Conservation (phyloP, 1,140 invertebrate species). For the Bombyx mori region ASM3026992v2 NC_085118.1:8793001-8793500, state of each 20-base stretch:
- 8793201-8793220: slow-evolving; percentile 58
- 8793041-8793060: too few relatives aligned
- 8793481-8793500: too few relatives aligned
- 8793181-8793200: slow-evolving; percentile 46
- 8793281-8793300: slow-evolving; percentile 68
- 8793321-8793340: slow-evolving; percentile 66
- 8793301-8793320: slow-evolving; percentile 60
- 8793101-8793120: too few relatives aligned
- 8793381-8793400: background rate
- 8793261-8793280: slow-evolving; percentile 62
- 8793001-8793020: too few relatives aligned
- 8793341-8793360: slow-evolving; percentile 56
- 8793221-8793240: slow-evolving; percentile 59
- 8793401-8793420: background rate
- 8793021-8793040: too few relatives aligned
- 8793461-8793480: too few relatives aligned
- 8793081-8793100: too few relatives aligned
- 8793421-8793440: too few relatives aligned
- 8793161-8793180: slow-evolving; percentile 51
- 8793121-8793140: too few relatives aligned
- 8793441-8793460: background rate
- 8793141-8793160: too few relatives aligned
- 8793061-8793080: too few relatives aligned
- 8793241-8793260: slow-evolving; percentile 65
- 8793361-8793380: background rate